Evolutionary conservation across 2,888 invertebrate genomes (phyloP).

Genomic region (Hecatera dysodea): DNA sequence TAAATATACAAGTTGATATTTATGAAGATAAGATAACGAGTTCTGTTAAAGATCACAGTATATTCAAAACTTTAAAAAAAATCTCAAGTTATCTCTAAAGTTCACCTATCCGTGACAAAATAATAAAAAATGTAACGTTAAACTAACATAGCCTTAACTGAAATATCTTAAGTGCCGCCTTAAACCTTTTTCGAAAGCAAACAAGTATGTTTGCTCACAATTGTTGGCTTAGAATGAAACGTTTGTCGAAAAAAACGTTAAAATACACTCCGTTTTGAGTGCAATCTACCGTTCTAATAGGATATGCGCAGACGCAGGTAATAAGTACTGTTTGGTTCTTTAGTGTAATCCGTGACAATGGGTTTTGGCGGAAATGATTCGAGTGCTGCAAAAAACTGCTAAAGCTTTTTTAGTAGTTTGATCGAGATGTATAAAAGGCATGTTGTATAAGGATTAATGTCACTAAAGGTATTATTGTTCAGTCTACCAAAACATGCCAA

Average conservation of each 20-base stretch:
- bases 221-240: conserved; percentile 79
- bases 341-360: conserved; percentile 73
- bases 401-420: conserved; percentile 30
- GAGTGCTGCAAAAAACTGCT: conserved; percentile 34
- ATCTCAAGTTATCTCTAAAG: conserved; percentile 3
- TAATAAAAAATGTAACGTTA: conserved; percentile 56
- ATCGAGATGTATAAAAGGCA: conserved; percentile 4
- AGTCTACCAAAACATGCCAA: conserved; percentile 21
- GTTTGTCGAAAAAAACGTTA: conserved; percentile 69
- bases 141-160: conserved; percentile 67
- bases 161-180: conserved; percentile 75
- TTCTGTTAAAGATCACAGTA: background rate
- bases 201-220: conserved; percentile 79
- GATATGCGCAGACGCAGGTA: conserved; percentile 70
- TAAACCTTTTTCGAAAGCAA: conserved; percentile 81
- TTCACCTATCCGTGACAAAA: conserved; percentile 51
- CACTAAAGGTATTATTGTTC: background rate
- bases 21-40: background rate
- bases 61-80: conserved; percentile 7
- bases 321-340: conserved; percentile 67
- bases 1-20: background rate
- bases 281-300: conserved; percentile 84
- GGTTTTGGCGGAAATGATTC: conserved; percentile 22
- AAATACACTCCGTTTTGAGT: conserved; percentile 65
- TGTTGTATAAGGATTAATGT: conserved; percentile 48